Conservation (phyloP, 2,797 vertebrate genomes). For the Erithacus rubecula region DNA sequence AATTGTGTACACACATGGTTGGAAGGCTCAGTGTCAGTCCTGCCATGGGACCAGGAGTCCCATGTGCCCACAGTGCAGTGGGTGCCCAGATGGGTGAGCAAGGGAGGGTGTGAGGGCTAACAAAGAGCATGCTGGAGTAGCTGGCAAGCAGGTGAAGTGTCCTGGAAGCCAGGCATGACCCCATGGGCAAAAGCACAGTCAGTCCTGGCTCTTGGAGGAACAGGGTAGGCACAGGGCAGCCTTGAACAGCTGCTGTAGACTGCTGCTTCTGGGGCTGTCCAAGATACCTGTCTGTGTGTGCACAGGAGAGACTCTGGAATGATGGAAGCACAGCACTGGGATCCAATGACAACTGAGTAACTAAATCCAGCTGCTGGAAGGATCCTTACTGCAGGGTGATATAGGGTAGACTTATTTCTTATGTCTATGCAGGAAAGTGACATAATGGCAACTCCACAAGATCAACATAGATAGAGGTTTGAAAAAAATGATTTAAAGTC, state of each 20-base stretch:
- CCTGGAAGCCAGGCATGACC: neutral
- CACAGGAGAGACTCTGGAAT: neutral
- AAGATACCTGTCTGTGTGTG: neutral
- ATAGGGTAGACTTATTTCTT: accelerated
- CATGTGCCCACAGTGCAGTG: accelerated
- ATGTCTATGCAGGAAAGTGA: neutral
- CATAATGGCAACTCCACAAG: neutral
- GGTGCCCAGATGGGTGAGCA: neutral
- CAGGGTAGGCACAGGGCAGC: neutral
- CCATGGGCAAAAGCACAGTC: accelerated
- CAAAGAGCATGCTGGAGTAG: neutral
- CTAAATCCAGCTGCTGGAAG: neutral
- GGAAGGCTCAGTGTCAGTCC: neutral
- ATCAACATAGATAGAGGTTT: neutral
- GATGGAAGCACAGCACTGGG: neutral
- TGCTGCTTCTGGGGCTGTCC: accelerated
- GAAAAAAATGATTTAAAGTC: neutral
- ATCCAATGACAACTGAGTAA: neutral
- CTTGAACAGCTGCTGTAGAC: neutral
- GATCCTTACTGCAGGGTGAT: neutral
- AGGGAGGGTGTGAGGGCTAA: accelerated
- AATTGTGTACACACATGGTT: accelerated
- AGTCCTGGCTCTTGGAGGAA: neutral
- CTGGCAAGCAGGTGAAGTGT: neutral
- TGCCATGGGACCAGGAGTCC: neutral